These are phyloP conservation scores for Ectemnius continuus DNA, from an alignment of 2,888 invertebrate genomes.

Conservation along the genomic window DNA sequence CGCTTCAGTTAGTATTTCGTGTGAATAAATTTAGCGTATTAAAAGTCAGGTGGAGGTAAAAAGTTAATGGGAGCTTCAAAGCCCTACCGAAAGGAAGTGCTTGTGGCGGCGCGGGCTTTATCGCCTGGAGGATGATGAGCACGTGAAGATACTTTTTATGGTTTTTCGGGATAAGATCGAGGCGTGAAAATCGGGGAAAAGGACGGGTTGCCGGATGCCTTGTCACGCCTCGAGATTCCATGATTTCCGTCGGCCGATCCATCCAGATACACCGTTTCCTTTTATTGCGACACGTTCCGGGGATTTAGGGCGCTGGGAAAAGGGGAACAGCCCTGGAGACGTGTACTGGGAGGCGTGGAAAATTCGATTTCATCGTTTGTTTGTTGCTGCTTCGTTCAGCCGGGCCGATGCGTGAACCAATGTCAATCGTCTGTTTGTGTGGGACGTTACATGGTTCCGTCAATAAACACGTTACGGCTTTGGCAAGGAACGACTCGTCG, in stretches of 20 bases:
- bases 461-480: neutral
- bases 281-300: constrained; percentile 52
- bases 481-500: neutral
- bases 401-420: neutral
- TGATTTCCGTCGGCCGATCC: constrained; percentile 39
- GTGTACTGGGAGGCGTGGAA: constrained; percentile 38
- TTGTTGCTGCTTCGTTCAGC: constrained; percentile 44
- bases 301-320: constrained; percentile 26
- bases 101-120: too few relatives aligned
- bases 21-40: too few relatives aligned
- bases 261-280: constrained; percentile 26
- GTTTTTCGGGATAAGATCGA: constrained; percentile 12
- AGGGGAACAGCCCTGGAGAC: constrained; percentile 21
- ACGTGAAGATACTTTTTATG: too few relatives aligned
- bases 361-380: constrained; percentile 53
- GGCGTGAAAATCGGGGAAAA: constrained; percentile 47
- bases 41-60: too few relatives aligned
- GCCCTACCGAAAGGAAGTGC: too few relatives aligned
- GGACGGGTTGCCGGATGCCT: constrained; percentile 28
- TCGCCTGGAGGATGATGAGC: too few relatives aligned
- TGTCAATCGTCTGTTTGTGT: constrained; percentile 6
- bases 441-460: constrained; percentile 8
- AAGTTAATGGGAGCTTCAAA: too few relatives aligned
- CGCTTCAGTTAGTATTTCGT: too few relatives aligned
- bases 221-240: constrained; percentile 43